Conservation (phyloP, 2,888 invertebrate species). For the Polylopha cassiicola region DNA sequence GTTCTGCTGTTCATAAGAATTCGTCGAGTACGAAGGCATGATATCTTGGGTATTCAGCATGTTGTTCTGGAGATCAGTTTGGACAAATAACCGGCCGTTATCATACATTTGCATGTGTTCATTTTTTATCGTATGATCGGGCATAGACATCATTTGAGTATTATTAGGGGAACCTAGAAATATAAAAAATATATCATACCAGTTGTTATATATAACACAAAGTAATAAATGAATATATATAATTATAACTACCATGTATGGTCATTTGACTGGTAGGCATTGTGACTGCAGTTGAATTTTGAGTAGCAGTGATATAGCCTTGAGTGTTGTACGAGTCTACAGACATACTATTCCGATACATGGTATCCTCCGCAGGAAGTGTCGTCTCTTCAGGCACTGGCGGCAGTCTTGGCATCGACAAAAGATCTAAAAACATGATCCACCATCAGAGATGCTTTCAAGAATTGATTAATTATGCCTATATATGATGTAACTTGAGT, state of each 20-base stretch:
- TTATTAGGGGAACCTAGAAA: slow-evolving; percentile 59
- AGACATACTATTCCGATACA: slow-evolving; percentile 67
- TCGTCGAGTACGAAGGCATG: slow-evolving; percentile 48
- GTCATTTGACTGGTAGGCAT: slow-evolving; percentile 70
- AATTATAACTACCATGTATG: slow-evolving; percentile 50
- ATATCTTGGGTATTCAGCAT: slow-evolving; percentile 54
- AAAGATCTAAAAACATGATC: slow-evolving; percentile 52
- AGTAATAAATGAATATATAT: slow-evolving; percentile 3
- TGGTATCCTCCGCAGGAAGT: slow-evolving; percentile 65
- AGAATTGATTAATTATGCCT: too few species aligned
- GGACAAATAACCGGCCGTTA: slow-evolving; percentile 52
- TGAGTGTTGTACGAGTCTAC: slow-evolving; percentile 57
- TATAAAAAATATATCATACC: slow-evolving; percentile 3
- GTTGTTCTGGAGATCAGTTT: slow-evolving; percentile 58
- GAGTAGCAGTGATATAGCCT: slow-evolving; percentile 45
- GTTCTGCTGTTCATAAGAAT: slow-evolving; percentile 43
- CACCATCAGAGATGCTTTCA: too few species aligned
- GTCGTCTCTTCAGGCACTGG: slow-evolving; percentile 79
- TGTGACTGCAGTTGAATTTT: slow-evolving; percentile 43
- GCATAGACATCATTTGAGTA: slow-evolving; percentile 62
- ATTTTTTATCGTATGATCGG: slow-evolving; percentile 55
- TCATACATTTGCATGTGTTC: slow-evolving; percentile 65
- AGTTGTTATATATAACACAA: too few species aligned
- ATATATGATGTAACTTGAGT: too few species aligned
- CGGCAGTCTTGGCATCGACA: slow-evolving; percentile 70